Evolutionary conservation across 2,797 vertebrate genomes (phyloP).

Genomic region (Tragopan temminckii): DNA sequence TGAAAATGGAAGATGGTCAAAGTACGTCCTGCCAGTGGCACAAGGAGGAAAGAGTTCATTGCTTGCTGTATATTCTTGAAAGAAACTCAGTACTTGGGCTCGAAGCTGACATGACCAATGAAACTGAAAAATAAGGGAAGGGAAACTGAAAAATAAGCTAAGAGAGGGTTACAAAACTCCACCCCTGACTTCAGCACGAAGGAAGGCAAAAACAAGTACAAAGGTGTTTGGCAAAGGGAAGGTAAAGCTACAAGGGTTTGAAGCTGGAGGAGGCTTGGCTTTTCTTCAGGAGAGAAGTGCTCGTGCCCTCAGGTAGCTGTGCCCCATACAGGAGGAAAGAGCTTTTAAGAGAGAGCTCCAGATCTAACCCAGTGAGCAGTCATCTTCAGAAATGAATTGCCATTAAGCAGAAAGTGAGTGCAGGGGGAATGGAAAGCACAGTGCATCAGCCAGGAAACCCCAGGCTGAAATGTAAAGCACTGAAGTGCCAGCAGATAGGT

Average conservation of each 20-base stretch:
- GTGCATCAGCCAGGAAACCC: not conserved
- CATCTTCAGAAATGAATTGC: not conserved
- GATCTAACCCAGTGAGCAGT: not conserved
- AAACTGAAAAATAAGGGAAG: not conserved
- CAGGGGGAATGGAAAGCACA: not conserved
- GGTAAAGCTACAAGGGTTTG: not conserved
- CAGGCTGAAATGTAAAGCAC: not conserved
- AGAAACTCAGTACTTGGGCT: not conserved
- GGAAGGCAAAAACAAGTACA: not conserved
- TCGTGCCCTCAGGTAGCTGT: not conserved
- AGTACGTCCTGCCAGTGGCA: not conserved
- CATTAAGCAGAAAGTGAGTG: not conserved
- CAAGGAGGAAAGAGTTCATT: not conserved
- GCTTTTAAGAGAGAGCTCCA: not conserved
- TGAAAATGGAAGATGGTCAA: not conserved
- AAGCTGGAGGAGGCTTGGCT: not conserved
- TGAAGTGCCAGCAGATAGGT: not conserved
- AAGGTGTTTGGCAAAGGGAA: not conserved
- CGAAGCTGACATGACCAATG: not conserved
- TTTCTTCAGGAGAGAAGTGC: not conserved
- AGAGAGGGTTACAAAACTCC: not conserved
- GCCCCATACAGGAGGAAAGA: not conserved
- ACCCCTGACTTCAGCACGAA: not conserved
- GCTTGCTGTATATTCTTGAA: not conserved
- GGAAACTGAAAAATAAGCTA: not conserved